phyloP scores from a whole-genome alignment of 2,888 invertebrate genomes.

The Yponomeuta plumbellus region DNA sequence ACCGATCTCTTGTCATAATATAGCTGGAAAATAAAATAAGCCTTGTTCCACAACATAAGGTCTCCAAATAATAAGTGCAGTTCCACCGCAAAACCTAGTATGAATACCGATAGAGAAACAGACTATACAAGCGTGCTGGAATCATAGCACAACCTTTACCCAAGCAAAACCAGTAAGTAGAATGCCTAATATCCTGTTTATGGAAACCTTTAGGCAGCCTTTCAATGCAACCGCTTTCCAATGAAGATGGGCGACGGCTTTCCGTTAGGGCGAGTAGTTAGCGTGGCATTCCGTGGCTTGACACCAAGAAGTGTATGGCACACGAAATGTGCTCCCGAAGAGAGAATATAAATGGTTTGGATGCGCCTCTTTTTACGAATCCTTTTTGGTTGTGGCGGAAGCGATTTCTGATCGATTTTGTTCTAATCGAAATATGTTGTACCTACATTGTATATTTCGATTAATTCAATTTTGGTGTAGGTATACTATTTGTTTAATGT shows the following conservation, averaged over 20 bases:
- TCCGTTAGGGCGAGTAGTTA: constrained; percentile 37
- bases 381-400: too few relatives aligned
- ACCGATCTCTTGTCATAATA: too few relatives aligned
- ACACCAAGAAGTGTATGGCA: constrained; percentile 15
- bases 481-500: too few relatives aligned
- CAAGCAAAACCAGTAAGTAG: neutral
- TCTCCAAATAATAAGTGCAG: too few relatives aligned
- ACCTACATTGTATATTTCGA: too few relatives aligned
- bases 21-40: too few relatives aligned
- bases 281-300: constrained; percentile 46
- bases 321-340: constrained; percentile 12
- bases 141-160: neutral
- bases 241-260: constrained; percentile 51
- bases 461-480: too few relatives aligned
- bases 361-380: neutral
- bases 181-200: neutral
- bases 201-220: neutral
- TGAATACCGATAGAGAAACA: too few relatives aligned
- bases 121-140: neutral
- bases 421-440: too few relatives aligned
- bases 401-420: too few relatives aligned
- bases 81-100: too few relatives aligned
- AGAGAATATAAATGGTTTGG: neutral
- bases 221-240: constrained; percentile 43
- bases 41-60: too few relatives aligned